Conservation (phyloP, 2,797 vertebrate species). For the Manis pentadactyla region DNA sequence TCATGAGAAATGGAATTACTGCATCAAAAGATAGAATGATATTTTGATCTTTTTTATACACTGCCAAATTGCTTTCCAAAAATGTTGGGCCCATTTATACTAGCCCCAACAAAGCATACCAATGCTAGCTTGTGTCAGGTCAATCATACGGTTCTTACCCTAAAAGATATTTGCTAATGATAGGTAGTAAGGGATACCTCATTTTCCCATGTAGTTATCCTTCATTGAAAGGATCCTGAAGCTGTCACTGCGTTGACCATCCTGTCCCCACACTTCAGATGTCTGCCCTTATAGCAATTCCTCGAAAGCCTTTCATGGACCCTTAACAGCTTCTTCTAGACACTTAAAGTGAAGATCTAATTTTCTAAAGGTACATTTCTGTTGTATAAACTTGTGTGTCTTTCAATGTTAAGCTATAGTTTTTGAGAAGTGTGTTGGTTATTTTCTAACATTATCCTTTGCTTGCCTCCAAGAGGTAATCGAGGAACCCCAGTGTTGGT, state of each 20-base stretch:
- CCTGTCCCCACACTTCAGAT: background rate
- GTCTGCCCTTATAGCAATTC: background rate
- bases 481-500: background rate
- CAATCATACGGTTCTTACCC: background rate
- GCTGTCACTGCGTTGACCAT: background rate
- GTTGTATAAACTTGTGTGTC: background rate
- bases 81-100: background rate
- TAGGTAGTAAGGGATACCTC: background rate
- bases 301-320: background rate
- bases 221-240: conserved; percentile 1
- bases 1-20: background rate
- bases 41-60: background rate
- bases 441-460: background rate
- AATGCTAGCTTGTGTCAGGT: background rate
- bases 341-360: background rate
- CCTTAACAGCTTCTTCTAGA: background rate
- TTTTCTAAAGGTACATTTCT: conserved; percentile 5
- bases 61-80: background rate
- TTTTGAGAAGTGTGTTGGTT: background rate
- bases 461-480: background rate
- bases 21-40: background rate
- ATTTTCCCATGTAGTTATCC: background rate
- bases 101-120: background rate
- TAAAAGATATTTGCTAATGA: background rate
- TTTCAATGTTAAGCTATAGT: background rate